Base-by-base conservation (phyloP, 2,888 invertebrate genomes). In the Athalia circularis region DNA sequence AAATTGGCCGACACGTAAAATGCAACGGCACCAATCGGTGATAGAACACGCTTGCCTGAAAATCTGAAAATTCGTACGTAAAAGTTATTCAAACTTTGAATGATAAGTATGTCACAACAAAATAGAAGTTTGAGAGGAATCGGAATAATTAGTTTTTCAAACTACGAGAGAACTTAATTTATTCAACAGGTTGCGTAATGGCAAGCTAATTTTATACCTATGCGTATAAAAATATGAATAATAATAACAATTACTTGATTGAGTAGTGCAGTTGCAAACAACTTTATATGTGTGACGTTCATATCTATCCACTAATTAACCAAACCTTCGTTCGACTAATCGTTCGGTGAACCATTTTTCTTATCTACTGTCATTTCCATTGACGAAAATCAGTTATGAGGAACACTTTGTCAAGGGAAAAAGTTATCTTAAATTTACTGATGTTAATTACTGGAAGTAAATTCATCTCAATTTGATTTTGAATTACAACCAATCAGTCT, bases 401-500 rank as follows among this genome's bases (percentile, higher is more conserved):
- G 29, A 29, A 29, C 54, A 54, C 54, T 13, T 13, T 62, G 13
- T 62, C 62, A 62, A 11, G 62, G 15, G 13, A 8, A 29, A 54
- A 57, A 54, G 43, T 70, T 54, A 54, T 70, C 50, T 54, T 45
- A 59, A 47, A 59, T 59, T n/a, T 13, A 29, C 47, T 7, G 9
- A 13, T 45, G 7, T 57, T 1, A 13, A 59, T 6, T n/a, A 54
- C 4, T 9, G 47, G 47, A 6, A 6, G 54, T 68, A 54, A 5
- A 6, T 70, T 54, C 64, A 64, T 5, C 64, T 3, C 6, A 5
- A n/a, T 67, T 72, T 6, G 29, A 13, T 29, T 72, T 59, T n/a
- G 4, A 59, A 9, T 72, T 59, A 57, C 59, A 72, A 48, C 47
- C 72, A 57, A n/a, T 59, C 70, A 72, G 72, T 72, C 72, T 59